Conservation (phyloP, 2,113 vertebrate genomes). For the Charina bottae region DNA sequence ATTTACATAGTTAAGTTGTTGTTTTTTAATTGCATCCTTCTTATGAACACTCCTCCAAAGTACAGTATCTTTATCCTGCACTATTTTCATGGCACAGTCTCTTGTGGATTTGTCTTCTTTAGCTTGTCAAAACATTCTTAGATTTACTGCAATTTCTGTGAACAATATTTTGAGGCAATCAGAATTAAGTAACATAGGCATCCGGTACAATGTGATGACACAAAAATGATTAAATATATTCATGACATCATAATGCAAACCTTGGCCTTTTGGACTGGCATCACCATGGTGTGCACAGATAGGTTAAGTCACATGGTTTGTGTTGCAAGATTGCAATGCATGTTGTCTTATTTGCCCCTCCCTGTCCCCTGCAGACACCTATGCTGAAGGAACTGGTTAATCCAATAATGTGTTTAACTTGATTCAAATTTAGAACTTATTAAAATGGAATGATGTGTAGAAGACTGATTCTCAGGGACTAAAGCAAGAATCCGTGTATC, state of each 20-base stretch:
- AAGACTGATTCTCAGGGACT: neutral
- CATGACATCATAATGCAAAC: too few relatives aligned
- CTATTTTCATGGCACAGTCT: neutral
- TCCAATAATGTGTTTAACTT: neutral
- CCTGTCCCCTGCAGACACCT: too few relatives aligned
- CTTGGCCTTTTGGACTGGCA: too few relatives aligned
- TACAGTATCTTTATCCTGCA: neutral
- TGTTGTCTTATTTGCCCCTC: too few relatives aligned
- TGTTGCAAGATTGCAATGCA: too few relatives aligned
- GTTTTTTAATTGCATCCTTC: neutral
- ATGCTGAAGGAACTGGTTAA: too few relatives aligned
- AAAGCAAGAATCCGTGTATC: neutral
- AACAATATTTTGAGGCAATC: neutral
- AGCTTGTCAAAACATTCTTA: too few relatives aligned
- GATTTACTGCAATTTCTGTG: neutral
- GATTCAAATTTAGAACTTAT: neutral
- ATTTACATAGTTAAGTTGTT: too few relatives aligned
- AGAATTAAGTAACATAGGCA: neutral
- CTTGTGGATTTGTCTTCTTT: neutral
- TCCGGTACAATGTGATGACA: neutral
- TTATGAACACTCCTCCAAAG: neutral
- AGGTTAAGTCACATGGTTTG: too few relatives aligned
- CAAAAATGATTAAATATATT: neutral
- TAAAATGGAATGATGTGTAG: neutral
- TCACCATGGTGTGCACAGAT: too few relatives aligned